Evolutionary conservation across 2,888 invertebrate species (phyloP).

Genomic region (Acrobeloides nanus): DNA sequence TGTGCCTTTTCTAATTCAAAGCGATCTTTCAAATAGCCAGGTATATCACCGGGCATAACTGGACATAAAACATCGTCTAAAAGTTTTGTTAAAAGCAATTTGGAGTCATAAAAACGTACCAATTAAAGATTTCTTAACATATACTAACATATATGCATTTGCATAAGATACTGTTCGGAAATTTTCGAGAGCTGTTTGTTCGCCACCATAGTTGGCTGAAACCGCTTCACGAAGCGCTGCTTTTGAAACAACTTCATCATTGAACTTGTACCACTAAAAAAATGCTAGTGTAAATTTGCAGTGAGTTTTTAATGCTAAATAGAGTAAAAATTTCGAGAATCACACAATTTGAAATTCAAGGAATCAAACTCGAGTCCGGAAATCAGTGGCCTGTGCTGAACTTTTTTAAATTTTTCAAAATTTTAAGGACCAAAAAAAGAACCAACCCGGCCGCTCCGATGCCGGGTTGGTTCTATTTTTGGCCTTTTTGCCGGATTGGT

Average conservation of each 20-base stretch:
- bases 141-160: constrained; percentile 99
- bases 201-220: constrained; percentile 93
- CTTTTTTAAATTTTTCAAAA: too few relatives aligned
- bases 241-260: constrained; percentile 94
- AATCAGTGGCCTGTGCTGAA: too few relatives aligned
- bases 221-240: constrained; percentile 93
- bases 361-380: neutral
- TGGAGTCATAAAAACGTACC: constrained; percentile 30
- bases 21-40: constrained; percentile 71
- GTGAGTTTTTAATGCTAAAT: too few relatives aligned
- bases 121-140: constrained; percentile 71
- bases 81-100: constrained; percentile 17
- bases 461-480: too few relatives aligned
- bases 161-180: constrained; percentile 85
- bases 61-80: constrained; percentile 69
- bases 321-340: too few relatives aligned
- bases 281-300: neutral
- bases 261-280: constrained; percentile 90
- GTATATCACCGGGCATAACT: constrained; percentile 85
- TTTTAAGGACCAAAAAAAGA: too few relatives aligned
- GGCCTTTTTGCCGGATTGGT: too few relatives aligned
- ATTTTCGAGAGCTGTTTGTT: constrained; percentile 67
- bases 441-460: too few relatives aligned
- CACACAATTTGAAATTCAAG: too few relatives aligned
- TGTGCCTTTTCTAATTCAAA: constrained; percentile 76